Evolutionary conservation across 2,888 invertebrate genomes (phyloP), one percentile per base, ranked within the genome.

Genomic region (Drosophila antonietae): DNA sequence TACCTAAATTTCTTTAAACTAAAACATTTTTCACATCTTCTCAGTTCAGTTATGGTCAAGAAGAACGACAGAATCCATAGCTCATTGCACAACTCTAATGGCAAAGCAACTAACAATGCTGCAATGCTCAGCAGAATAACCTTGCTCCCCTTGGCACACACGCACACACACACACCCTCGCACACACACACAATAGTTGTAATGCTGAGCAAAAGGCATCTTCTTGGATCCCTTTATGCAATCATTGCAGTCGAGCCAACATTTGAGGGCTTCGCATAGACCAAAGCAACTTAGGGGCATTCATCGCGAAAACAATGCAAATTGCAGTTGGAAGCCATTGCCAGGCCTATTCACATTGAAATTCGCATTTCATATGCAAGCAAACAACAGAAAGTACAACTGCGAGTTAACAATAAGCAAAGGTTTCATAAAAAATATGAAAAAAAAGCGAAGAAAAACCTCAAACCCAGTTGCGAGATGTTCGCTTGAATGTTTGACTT

Each of bases 221-320:
- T 65, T 65, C 68, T 78, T 66, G 60, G 63, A 68, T 70, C 62
- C 20, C 76, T 84, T 84, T 82, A 84, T 82, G 80, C 82, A 84
- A 84, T 84, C 82, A 84, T 87, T 68, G 73, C 85, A 80, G 80
- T 56, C 64, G 72, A 47, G 53, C 70, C 65, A 65, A 57, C 76
- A 73, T 65, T 65, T 67, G 59, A 55, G 56, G 63, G 75, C 57
- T 70, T 52, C 35, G 52, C 46, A 35, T 10, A 35, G 56, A 23
- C 37, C 59, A 62, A 57, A 57, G 61, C 51, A 55, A 62, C 68
- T 71, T 44, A 68, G 71, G 71, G 70, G 71, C 79, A 74, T 79
- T 83, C 79, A 84, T 49, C 70, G 82, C 68, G 80, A 83, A 83
- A 83, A 83, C 83, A 83, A 83, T 83, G 80, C 81, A 80, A 80